Conservation (phyloP, 2,888 invertebrate genomes). For the Eristalis intricaria region DNA sequence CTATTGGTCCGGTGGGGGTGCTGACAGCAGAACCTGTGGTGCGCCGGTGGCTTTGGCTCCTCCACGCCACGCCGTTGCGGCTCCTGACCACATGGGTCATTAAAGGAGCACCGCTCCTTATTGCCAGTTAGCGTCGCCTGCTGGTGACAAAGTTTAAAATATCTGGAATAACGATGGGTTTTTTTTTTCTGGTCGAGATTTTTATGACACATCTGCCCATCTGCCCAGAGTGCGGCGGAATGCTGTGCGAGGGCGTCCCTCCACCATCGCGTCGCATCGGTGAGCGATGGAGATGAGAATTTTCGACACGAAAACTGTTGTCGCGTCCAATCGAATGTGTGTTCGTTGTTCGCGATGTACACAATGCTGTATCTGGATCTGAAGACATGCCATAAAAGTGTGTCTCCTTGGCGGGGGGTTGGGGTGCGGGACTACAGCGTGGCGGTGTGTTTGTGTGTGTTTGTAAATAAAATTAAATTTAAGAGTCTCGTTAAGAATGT, state of each 20-base stretch:
- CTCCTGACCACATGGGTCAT: conserved; percentile 41
- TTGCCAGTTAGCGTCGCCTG: conserved; percentile 45
- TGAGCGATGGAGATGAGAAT: conserved; percentile 46
- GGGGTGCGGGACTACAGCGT: not conserved
- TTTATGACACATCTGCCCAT: conserved; percentile 26
- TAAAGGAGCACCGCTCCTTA: conserved; percentile 55
- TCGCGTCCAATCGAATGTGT: conserved; percentile 39
- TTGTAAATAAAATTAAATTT: conserved; percentile 68
- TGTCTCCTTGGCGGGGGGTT: not conserved
- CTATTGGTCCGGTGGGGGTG: conserved; percentile 20
- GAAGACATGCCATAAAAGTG: not conserved
- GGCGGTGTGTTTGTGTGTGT: conserved; percentile 19
- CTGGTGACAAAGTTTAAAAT: conserved; percentile 54
- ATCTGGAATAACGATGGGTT: conserved; percentile 32
- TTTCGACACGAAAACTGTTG: conserved; percentile 46
- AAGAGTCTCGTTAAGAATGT: conserved; percentile 67
- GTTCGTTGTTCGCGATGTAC: not conserved
- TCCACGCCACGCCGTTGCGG: not conserved
- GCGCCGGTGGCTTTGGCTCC: conserved; percentile 4
- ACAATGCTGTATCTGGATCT: not conserved
- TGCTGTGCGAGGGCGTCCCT: not conserved
- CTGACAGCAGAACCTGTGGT: conserved; percentile 17
- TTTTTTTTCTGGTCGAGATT: conserved; percentile 10
- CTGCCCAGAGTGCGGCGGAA: not conserved
- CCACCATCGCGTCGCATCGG: not conserved